Conservation (phyloP, 2,113 vertebrate genomes). For the Lepisosteus osseus region DNA sequence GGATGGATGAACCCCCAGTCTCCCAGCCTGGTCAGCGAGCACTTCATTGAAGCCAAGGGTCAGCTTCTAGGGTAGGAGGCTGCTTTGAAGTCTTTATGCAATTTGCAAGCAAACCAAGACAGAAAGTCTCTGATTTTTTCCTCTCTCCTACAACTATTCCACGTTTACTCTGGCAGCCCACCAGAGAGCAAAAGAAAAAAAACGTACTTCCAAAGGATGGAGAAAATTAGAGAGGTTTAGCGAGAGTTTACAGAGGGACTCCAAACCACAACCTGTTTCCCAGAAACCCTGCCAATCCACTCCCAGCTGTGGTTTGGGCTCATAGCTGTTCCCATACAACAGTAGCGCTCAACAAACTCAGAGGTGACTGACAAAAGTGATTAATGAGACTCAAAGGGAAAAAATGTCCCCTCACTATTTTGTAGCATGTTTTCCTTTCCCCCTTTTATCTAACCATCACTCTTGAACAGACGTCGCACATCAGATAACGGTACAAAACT, state of each 20-base stretch:
- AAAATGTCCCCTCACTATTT: neutral
- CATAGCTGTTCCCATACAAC: constrained; percentile 10
- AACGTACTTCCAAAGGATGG: constrained; percentile 19
- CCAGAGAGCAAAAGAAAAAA: constrained; percentile 24
- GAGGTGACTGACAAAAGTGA: constrained; percentile 6
- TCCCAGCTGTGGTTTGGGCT: neutral
- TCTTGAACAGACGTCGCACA: neutral
- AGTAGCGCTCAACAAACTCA: constrained; percentile 12
- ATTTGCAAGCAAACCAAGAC: neutral
- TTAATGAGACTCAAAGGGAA: constrained; percentile 7
- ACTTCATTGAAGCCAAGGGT: neutral
- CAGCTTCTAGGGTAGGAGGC: neutral
- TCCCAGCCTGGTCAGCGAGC: no score
- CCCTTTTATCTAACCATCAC: neutral
- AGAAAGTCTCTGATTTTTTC: constrained; percentile 1
- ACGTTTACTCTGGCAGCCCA: constrained; percentile 26
- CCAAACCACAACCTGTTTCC: constrained; percentile 23
- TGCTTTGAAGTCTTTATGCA: constrained; percentile 11
- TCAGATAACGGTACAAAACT: neutral
- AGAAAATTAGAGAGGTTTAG: constrained; percentile 22
- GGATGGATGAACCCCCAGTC: no score
- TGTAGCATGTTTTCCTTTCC: neutral
- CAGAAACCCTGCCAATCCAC: constrained; percentile 4
- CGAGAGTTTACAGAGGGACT: constrained; percentile 18
- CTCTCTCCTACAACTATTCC: neutral